Percentiles rank a stretch among this genome's conserved stretches.
Conservation (phyloP, 1,140 invertebrate genomes). For the Mycetomoellerius zeteki region DNA sequence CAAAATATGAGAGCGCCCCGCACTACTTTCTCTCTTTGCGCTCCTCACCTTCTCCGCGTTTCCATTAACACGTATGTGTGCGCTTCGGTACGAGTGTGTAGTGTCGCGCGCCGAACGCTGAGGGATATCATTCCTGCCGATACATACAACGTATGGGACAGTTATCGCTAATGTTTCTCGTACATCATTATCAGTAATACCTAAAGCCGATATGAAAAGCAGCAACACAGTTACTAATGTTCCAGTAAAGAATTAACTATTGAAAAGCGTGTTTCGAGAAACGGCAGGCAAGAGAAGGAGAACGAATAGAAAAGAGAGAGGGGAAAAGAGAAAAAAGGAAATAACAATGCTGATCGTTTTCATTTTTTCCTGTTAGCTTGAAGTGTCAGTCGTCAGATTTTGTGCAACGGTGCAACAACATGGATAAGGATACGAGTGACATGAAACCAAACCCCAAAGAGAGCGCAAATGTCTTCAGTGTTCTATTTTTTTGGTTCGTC, state of each 20-base stretch:
- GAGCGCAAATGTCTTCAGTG: slow-evolving; percentile 60
- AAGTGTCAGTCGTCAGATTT: neutral
- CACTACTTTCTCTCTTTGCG: too few species aligned
- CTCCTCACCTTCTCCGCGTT: too few species aligned
- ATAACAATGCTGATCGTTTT: neutral
- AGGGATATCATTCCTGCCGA: too few species aligned
- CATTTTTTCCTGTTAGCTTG: neutral
- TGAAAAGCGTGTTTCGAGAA: neutral
- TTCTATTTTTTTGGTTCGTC: slow-evolving; percentile 62
- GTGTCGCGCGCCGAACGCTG: too few species aligned
- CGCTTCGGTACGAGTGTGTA: too few species aligned
- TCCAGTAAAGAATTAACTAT: slow-evolving; percentile 25
- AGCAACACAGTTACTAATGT: neutral
- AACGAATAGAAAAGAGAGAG: neutral
- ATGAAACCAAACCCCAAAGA: slow-evolving; percentile 58
- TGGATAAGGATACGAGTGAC: slow-evolving; percentile 8
- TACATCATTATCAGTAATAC: slow-evolving; percentile 29
- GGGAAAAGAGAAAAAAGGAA: too few species aligned
- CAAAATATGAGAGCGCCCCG: too few species aligned
- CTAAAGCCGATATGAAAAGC: slow-evolving; percentile 13
- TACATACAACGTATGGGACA: neutral
- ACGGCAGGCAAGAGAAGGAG: neutral
- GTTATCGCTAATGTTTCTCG: neutral
- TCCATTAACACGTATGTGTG: too few species aligned
- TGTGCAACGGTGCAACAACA: neutral